Evolutionary conservation across 2,113 vertebrate genomes (phyloP).

Genomic region (Theristicus caerulescens): DNA sequence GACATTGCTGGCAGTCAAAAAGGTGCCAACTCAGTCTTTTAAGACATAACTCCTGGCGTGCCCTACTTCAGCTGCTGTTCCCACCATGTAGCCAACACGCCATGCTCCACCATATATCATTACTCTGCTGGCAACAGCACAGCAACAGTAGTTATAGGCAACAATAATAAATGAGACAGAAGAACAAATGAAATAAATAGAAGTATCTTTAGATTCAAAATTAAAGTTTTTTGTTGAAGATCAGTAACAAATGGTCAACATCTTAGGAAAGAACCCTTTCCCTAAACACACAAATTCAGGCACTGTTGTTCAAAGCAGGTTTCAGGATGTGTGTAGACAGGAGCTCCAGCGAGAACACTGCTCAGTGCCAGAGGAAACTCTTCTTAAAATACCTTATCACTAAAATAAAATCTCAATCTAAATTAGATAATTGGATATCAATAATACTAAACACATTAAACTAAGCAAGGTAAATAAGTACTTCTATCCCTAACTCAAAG

Average conservation of each 20-base stretch:
- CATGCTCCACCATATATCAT: accelerated
- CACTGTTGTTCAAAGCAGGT: neutral
- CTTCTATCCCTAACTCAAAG: neutral
- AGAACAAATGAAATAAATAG: neutral
- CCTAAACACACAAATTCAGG: neutral
- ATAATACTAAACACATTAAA: neutral
- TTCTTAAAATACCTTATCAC: neutral
- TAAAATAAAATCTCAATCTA: neutral
- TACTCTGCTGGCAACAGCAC: neutral
- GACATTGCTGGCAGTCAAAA: neutral
- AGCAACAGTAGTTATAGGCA: neutral
- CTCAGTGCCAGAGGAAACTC: neutral
- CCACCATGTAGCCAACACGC: neutral
- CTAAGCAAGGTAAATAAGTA: neutral
- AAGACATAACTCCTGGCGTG: neutral
- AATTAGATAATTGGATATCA: neutral
- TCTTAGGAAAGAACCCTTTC: neutral
- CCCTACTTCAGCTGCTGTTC: neutral
- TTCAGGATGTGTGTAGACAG: neutral
- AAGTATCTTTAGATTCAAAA: neutral
- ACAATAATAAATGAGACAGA: neutral
- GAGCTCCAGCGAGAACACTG: neutral
- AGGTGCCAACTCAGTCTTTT: neutral
- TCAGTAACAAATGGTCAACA: neutral
- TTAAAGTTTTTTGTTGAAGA: neutral